Conservation (phyloP, 2,797 vertebrate species). For the Lagorchestes hirsutus region DNA sequence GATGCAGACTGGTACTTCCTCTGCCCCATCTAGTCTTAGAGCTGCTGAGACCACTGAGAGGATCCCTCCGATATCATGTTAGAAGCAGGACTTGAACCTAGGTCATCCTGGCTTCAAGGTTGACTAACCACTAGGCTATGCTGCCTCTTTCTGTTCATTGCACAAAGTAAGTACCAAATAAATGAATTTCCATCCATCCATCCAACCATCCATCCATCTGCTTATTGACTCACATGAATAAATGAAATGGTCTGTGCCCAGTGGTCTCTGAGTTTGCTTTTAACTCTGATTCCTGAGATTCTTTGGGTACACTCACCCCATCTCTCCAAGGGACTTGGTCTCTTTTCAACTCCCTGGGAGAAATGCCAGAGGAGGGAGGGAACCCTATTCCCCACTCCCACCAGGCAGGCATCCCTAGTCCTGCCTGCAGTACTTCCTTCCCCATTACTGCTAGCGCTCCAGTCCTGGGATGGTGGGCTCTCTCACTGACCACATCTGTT, state of each 20-base stretch:
- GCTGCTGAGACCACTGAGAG: background rate
- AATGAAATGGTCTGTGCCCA: too few species aligned
- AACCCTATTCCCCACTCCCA: background rate
- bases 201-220: too few species aligned
- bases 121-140: too few species aligned
- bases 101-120: too few species aligned
- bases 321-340: too few species aligned
- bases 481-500: fast-evolving
- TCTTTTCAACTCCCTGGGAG: background rate
- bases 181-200: too few species aligned
- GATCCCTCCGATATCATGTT: background rate
- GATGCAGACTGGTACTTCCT: background rate
- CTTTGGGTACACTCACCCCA: too few species aligned
- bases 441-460: background rate
- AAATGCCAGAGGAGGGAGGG: background rate
- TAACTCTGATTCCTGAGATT: too few species aligned
- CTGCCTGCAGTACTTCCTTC: background rate
- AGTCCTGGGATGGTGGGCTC: background rate
- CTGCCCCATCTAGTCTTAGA: background rate
- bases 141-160: too few species aligned
- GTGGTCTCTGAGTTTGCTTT: too few species aligned
- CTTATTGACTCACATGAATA: too few species aligned
- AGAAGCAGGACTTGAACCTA: background rate
- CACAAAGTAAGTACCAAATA: too few species aligned
- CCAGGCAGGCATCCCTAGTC: background rate